A percentile compares a stretch with the other conserved stretches of the same genome.
phyloP scores from a whole-genome alignment of 2,113 vertebrate genomes.

The Thamnaconus septentrionalis region DNA sequence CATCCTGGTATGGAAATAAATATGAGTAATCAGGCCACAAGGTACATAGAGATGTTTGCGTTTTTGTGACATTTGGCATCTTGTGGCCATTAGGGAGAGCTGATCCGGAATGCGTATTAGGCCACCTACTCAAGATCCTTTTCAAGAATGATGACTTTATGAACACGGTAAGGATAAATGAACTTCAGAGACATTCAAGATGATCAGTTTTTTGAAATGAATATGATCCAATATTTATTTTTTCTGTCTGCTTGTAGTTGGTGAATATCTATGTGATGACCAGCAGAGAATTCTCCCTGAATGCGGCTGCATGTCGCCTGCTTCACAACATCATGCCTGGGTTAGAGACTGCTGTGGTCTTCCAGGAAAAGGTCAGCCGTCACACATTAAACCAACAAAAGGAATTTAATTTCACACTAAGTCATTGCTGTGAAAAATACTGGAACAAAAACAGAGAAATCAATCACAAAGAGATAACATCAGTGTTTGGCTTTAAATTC shows the following conservation, averaged over 20 bases:
- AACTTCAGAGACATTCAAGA: not conserved
- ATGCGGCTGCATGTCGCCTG: conserved; percentile 92
- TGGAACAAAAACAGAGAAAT: not conserved
- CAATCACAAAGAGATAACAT: not conserved
- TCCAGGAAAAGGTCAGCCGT: conserved; percentile 56
- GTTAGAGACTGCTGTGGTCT: conserved; percentile 90
- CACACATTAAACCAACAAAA: too few species aligned
- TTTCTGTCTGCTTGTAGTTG: conserved; percentile 72
- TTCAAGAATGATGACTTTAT: conserved; percentile 99
- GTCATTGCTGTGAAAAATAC: not conserved
- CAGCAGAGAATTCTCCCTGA: conserved; percentile 91
- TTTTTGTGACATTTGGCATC: conserved; percentile 38
- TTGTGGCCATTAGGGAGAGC: conserved; percentile 84
- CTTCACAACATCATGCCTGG: conserved; percentile 98
- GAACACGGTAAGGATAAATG: conserved; percentile 85
- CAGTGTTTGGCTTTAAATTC: not conserved
- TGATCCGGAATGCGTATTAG: conserved; percentile 95
- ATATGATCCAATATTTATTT: not conserved
- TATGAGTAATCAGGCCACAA: not conserved
- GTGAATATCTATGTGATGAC: conserved; percentile 99
- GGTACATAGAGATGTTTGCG: not conserved
- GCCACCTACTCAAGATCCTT: conserved; percentile 94
- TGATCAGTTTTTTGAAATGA: not conserved
- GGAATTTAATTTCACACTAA: not conserved
- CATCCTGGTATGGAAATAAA: conserved; percentile 85